Percentiles rank a stretch among this genome's conserved stretches.
phyloP scores from a whole-genome alignment of 35 echinoderm and acorn worm species.

The Strongylocentrotus purpuratus region DNA sequence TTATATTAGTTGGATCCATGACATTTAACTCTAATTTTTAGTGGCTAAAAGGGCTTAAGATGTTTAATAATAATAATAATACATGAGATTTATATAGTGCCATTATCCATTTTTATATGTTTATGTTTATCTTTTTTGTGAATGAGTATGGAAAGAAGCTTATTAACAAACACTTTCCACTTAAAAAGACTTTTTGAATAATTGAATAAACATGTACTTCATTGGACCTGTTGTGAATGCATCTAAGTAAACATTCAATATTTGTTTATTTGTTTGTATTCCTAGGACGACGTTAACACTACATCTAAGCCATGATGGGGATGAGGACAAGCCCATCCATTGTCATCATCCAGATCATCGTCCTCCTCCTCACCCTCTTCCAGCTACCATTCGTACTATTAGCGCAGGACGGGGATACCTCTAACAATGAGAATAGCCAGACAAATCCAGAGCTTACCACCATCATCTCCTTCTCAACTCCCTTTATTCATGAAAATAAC shows the following conservation, averaged over 20 bases:
- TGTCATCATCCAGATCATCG: neutral
- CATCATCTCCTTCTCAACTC: neutral
- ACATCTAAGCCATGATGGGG: neutral
- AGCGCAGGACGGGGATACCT: neutral
- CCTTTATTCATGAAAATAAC: neutral
- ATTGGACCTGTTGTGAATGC: neutral
- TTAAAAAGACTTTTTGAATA: no score
- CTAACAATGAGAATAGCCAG: neutral
- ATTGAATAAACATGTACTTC: no score
- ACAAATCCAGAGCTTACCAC: neutral
- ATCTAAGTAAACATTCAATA: neutral
- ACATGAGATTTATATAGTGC: no score
- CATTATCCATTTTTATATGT: no score
- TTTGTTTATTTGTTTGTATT: neutral
- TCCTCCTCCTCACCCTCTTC: neutral
- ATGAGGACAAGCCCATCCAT: neutral
- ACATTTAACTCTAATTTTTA: no score
- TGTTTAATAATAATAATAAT: no score
- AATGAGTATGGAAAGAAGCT: neutral
- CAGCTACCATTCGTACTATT: neutral
- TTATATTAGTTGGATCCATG: no score
- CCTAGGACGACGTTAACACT: neutral
- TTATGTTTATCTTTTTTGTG: no score
- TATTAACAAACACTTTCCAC: neutral
- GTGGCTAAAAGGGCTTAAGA: no score